phyloP scores from a whole-genome alignment of 2,888 invertebrate genomes.

The Branchellion lobata region DNA sequence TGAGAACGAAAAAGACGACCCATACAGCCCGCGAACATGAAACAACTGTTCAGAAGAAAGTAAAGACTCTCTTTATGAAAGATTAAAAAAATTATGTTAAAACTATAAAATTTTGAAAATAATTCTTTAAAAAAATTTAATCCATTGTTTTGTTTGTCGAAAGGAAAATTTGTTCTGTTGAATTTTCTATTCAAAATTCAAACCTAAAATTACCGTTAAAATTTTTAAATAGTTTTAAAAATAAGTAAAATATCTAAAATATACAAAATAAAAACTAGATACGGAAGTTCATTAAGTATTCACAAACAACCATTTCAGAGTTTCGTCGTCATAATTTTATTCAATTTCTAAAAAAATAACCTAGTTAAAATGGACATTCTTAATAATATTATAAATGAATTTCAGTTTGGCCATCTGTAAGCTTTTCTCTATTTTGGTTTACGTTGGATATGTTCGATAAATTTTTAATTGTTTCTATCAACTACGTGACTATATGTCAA shows the following conservation, averaged over 20 bases:
- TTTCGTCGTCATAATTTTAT: constrained; percentile 19
- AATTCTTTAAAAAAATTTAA: too few species aligned
- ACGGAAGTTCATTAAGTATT: constrained; percentile 21
- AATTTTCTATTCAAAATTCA: too few species aligned
- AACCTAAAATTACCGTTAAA: constrained; percentile 8
- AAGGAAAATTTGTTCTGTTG: too few species aligned
- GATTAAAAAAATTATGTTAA: not conserved
- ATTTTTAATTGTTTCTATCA: too few species aligned
- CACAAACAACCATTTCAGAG: constrained; percentile 10
- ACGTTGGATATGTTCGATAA: too few species aligned
- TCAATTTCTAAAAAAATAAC: not conserved
- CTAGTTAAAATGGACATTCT: constrained; percentile 29
- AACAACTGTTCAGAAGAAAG: not conserved
- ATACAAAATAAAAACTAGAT: not conserved
- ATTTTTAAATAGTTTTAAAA: not conserved
- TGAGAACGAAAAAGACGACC: not conserved
- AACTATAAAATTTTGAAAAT: not conserved
- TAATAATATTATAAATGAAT: constrained; percentile 14
- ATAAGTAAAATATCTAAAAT: not conserved
- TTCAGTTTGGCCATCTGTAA: constrained; percentile 42
- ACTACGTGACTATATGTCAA: too few species aligned
- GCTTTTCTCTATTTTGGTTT: too few species aligned
- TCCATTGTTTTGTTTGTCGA: too few species aligned
- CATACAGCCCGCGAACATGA: not conserved
- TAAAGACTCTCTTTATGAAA: not conserved